Conservation (phyloP, 2,888 invertebrate genomes). For the Pseudococcus jackbeardsleyi region DNA sequence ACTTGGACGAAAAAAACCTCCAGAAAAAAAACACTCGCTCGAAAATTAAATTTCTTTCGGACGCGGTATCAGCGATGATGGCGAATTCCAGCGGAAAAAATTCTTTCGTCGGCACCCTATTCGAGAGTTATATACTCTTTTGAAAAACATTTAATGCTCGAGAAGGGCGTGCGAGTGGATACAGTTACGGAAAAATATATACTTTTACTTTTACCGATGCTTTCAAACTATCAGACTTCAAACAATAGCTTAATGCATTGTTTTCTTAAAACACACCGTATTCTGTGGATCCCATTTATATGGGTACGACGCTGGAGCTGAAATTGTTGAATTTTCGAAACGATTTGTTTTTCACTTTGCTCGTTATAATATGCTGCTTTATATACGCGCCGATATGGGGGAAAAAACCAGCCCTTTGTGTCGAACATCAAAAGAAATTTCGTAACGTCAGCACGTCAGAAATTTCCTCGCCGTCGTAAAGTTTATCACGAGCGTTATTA, state of each 20-base stretch:
- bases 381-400: neutral
- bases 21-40: neutral
- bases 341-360: constrained; percentile 17
- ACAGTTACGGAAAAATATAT: constrained; percentile 48
- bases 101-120: constrained; percentile 32
- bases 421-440: constrained; percentile 23
- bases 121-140: neutral
- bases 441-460: constrained; percentile 8
- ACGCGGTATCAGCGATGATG: neutral
- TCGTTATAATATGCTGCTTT: constrained; percentile 5
- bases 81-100: constrained; percentile 1
- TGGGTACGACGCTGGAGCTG: neutral
- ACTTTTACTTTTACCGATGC: constrained; percentile 47
- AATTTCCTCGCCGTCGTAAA: neutral
- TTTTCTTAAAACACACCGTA: constrained; percentile 41
- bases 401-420: constrained; percentile 11
- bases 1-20: neutral
- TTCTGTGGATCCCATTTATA: neutral
- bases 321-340: constrained; percentile 47
- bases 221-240: constrained; percentile 48
- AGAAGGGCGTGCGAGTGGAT: constrained; percentile 41
- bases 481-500: constrained; percentile 9
- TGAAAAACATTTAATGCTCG: constrained; percentile 28
- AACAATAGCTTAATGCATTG: constrained; percentile 51
- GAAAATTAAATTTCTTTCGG: constrained; percentile 31